These are phyloP conservation scores for Centrocercus urophasianus DNA, from an alignment of 2,113 vertebrate species.

Conservation along the genomic window DNA sequence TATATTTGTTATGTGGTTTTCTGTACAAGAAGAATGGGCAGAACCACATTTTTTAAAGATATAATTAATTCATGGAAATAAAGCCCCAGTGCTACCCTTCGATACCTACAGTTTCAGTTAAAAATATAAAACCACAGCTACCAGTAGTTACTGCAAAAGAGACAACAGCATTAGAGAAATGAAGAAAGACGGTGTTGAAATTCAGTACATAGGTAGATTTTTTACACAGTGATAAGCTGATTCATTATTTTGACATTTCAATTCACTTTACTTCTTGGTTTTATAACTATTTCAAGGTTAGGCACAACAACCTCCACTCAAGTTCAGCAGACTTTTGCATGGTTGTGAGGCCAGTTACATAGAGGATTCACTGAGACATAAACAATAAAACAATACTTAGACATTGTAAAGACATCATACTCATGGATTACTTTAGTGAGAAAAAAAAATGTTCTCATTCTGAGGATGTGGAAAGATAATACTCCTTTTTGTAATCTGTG, in stretches of 20 bases:
- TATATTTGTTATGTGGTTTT: background rate
- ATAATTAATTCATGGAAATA: background rate
- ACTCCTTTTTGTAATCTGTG: background rate
- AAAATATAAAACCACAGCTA: background rate
- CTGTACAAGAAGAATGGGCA: background rate
- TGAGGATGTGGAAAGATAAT: background rate
- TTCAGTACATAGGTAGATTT: background rate
- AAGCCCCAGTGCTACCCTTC: background rate
- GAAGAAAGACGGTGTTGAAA: background rate
- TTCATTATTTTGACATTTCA: background rate
- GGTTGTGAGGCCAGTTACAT: background rate
- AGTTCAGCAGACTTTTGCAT: background rate
- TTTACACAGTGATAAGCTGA: background rate
- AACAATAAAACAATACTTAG: background rate
- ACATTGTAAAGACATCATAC: background rate
- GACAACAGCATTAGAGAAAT: background rate
- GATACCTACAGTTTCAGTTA: background rate
- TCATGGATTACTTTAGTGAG: background rate
- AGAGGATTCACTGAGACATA: background rate
- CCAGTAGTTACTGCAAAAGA: background rate
- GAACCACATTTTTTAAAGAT: background rate
- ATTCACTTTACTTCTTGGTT: background rate
- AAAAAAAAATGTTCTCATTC: background rate
- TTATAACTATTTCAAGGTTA: background rate
- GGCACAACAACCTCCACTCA: background rate